Base-by-base conservation (phyloP, 2,888 invertebrate genomes). In the Athalia rosae region DNA sequence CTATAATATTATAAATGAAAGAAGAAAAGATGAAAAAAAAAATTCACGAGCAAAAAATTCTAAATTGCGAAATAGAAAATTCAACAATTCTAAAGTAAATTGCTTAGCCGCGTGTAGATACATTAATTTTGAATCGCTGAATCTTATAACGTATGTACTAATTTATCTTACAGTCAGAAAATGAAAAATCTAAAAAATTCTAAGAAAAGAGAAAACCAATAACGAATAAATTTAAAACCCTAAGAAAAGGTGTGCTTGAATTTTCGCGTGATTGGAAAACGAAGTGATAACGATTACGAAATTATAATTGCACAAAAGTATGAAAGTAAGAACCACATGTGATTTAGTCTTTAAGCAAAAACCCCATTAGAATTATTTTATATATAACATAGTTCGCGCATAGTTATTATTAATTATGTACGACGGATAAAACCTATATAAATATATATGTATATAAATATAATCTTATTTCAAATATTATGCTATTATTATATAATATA, bases 301-400 rank as follows among this genome's bases (percentile, higher is more conserved):
- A 74, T 74, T 74, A 71, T 71, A 71, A 74, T 84, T 87, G 87
- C 88, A 87, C 86, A 86, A 85, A 85, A 83, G 85, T 85, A 88
- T 87, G 87, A 89, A 89, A 89, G 88, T 88, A 86, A 50, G 77
- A 87, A 87, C 84, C 84, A 88, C 86, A 88, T 89, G 89, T 89
- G 89, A 89, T 89, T 88, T 89, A 89, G 89, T 84, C 80, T 83
- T 83, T 89, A 89, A 89, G 88, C 80, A 73, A 83, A 86, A 82
- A 82, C 86, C 83, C 87, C 85, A 84, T 85, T 86, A 84, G 83
- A 82, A 78, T 83, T 45, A 48, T 48, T 48, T 28, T n/a, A 15
- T 15, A 74, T 59, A 76, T 41, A 62, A 74, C 59, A 76, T 41
- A 62, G 15, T 53, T 63, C 76, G 64, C n/a, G 59, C 28, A 62